Evolutionary conservation across 1,140 invertebrate species (phyloP).

Genomic region (Lordiphosa stackelbergi): DNA sequence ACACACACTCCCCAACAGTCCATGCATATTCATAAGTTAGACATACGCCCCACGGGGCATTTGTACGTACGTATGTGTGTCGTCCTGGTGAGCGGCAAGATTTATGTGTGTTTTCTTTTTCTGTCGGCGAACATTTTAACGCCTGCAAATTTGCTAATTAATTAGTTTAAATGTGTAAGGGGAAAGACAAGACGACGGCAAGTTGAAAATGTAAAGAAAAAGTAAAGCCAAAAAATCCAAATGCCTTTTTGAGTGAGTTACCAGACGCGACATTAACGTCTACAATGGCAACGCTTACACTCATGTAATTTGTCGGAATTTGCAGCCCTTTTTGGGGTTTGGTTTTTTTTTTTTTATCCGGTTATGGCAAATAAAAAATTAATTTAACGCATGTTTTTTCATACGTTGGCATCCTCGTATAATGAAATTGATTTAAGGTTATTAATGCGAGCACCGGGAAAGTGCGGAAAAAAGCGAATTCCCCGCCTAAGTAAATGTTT

Average conservation of each 20-base stretch:
- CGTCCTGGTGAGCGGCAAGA: conserved; percentile 63
- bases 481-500: conserved; percentile 73
- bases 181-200: not conserved
- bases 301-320: conserved; percentile 65
- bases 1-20: conserved; percentile 22
- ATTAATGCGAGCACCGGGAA: conserved; percentile 62
- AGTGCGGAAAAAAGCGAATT: conserved; percentile 18
- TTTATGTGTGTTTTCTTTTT: conserved; percentile 68
- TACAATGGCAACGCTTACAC: not conserved
- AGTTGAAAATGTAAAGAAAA: not conserved
- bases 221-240: conserved; percentile 1
- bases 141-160: conserved; percentile 71
- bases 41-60: conserved; percentile 27
- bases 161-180: conserved; percentile 58
- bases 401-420: conserved; percentile 27
- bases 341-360: conserved; percentile 10
- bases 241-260: conserved; percentile 1
- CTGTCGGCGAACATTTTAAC: conserved; percentile 64
- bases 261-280: conserved; percentile 11
- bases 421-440: conserved; percentile 77
- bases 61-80: conserved; percentile 7
- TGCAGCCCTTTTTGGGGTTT: conserved; percentile 45
- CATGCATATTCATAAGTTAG: conserved; percentile 39
- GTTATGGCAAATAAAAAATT: conserved; percentile 67
- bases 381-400: conserved; percentile 75